phyloP scores from a whole-genome alignment of 2,888 invertebrate species.

The Thyatira batis region DNA sequence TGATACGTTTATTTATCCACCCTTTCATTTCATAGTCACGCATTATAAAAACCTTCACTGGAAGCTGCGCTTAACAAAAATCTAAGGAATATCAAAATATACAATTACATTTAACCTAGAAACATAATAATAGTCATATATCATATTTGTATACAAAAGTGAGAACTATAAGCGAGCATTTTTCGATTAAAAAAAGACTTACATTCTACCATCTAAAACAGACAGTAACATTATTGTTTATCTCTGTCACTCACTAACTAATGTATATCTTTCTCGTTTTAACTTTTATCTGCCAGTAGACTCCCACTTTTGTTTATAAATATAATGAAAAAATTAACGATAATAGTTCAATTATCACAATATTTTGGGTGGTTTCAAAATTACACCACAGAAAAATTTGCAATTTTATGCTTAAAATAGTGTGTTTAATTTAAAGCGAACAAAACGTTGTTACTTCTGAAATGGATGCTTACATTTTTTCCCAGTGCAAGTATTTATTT shows the following conservation, averaged over 20 bases:
- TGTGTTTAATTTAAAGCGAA: not conserved
- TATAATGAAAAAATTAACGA: constrained; percentile 22
- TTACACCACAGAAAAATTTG: not conserved
- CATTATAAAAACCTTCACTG: constrained; percentile 10
- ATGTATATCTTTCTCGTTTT: not conserved
- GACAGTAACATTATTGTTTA: no score
- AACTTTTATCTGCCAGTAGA: not conserved
- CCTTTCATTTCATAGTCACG: constrained; percentile 8
- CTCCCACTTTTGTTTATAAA: constrained; percentile 35
- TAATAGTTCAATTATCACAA: constrained; percentile 31
- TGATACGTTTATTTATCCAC: not conserved
- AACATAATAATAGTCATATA: constrained; percentile 25
- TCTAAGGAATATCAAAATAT: constrained; percentile 49
- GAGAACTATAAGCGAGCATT: constrained; percentile 14
- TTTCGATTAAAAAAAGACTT: not conserved
- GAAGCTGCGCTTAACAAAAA: constrained; percentile 1
- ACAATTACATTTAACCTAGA: constrained; percentile 37
- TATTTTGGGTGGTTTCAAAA: constrained; percentile 5
- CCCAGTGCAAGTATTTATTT: not conserved
- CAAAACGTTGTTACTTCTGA: not conserved
- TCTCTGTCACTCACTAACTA: not conserved
- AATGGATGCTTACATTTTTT: not conserved
- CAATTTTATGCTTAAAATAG: not conserved
- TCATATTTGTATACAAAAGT: constrained; percentile 48
- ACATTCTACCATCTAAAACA: not conserved